Conservation (phyloP, 2,797 vertebrate genomes). For the Gephyroberyx darwinii region DNA sequence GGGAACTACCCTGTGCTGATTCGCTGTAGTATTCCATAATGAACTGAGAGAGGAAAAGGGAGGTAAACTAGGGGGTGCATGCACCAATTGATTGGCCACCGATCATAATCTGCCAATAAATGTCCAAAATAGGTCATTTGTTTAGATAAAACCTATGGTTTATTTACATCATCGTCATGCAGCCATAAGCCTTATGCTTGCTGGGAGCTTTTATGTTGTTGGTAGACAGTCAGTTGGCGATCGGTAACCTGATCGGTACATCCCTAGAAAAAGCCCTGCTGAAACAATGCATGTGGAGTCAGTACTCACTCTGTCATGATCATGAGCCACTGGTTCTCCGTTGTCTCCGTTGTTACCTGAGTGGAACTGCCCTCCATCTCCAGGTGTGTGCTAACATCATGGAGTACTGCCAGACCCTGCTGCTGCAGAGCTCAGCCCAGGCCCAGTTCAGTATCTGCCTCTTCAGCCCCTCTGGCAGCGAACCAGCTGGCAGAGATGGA, state of each 20-base stretch:
- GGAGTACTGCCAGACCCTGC: constrained; percentile 95
- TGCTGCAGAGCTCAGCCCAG: constrained; percentile 89
- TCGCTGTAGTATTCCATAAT: background rate
- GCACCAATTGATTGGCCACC: too few species aligned
- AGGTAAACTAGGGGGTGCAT: too few species aligned
- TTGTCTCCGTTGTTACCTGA: constrained; percentile 33
- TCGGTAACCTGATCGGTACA: too few species aligned
- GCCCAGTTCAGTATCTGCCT: constrained; percentile 93
- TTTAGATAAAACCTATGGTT: too few species aligned
- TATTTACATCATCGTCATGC: too few species aligned
- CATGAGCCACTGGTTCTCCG: constrained; percentile 19
- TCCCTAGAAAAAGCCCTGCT: background rate
- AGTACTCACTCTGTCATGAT: background rate
- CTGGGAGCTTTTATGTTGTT: too few species aligned
- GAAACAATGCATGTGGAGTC: background rate
- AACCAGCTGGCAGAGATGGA: constrained; percentile 89
- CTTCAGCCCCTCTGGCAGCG: constrained; percentile 93
- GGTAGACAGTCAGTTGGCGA: too few species aligned
- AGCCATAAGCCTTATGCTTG: too few species aligned
- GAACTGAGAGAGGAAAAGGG: background rate
- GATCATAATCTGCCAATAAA: too few species aligned
- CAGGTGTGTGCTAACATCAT: constrained; percentile 98
- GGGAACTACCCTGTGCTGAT: background rate
- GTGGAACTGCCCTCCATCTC: constrained; percentile 33
- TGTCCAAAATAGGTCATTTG: too few species aligned